Percentiles rank a stretch among this genome's conserved stretches.
Conservation (phyloP, 2,888 invertebrate species). For the Cosmia trapezina region DNA sequence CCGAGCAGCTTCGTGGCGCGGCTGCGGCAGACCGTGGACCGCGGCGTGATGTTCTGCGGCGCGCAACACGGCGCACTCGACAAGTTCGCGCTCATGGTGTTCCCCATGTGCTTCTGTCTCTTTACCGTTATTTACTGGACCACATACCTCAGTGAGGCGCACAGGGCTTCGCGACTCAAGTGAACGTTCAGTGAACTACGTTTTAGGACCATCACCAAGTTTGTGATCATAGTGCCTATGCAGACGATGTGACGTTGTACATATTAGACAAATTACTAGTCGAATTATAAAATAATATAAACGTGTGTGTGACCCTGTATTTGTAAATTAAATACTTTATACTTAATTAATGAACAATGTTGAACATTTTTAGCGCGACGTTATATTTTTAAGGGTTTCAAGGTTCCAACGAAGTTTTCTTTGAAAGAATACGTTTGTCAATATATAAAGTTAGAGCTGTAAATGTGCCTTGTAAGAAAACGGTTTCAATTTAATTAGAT, state of each 20-base stretch:
- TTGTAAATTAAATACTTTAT: conserved; percentile 46
- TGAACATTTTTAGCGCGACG: conserved; percentile 49
- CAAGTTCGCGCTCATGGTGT: conserved; percentile 91
- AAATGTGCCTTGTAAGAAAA: conserved; percentile 65
- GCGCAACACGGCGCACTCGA: conserved; percentile 91
- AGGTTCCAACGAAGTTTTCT: conserved; percentile 40
- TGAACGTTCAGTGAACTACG: conserved; percentile 54
- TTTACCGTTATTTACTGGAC: conserved; percentile 91
- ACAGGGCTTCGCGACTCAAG: conserved; percentile 77
- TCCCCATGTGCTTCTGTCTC: conserved; percentile 90
- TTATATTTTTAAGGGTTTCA: conserved; percentile 53
- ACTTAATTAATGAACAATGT: conserved; percentile 39
- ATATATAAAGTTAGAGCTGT: conserved; percentile 60
- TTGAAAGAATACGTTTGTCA: conserved; percentile 40
- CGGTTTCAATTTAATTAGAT: conserved; percentile 38
- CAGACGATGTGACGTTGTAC: conserved; percentile 74
- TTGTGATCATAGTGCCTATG: conserved; percentile 75
- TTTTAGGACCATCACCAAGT: conserved; percentile 54
- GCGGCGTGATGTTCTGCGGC: conserved; percentile 91
- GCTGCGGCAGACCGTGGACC: conserved; percentile 85
- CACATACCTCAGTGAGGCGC: conserved; percentile 91
- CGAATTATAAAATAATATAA: conserved; percentile 74
- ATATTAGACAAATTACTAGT: conserved; percentile 86
- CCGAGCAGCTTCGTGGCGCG: conserved; percentile 75
- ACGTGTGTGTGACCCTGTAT: conserved; percentile 65